These are phyloP conservation scores for Athalia circularis DNA, from an alignment of 2,888 invertebrate species.

Conservation along the genomic window DNA sequence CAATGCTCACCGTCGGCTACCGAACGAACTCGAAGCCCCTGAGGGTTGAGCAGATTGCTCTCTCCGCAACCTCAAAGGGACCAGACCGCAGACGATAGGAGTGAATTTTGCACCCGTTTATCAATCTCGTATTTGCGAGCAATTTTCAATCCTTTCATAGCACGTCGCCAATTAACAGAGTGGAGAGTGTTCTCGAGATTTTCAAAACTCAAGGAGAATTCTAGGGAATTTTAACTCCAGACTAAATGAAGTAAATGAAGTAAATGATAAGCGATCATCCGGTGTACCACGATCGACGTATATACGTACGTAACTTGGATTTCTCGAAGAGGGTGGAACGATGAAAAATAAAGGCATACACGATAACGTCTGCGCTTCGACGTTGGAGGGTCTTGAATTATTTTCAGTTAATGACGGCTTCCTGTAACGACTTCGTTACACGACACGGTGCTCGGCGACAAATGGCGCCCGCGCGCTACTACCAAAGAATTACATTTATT, in stretches of 20 bases:
- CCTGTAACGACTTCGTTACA: conserved; percentile 43
- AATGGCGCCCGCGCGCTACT: conserved; percentile 29
- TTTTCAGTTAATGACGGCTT: conserved; percentile 42
- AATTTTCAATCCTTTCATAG: neutral
- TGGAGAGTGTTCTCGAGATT: too few species aligned
- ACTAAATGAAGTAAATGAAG: too few species aligned
- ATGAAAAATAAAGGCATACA: conserved; percentile 7
- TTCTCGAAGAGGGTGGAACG: neutral
- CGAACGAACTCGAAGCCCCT: conserved; percentile 25
- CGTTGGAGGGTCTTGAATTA: conserved; percentile 21
- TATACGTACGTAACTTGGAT: too few species aligned
- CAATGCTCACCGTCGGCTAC: conserved; percentile 54
- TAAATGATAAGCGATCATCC: too few species aligned
- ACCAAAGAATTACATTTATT: conserved; percentile 24
- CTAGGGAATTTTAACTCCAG: too few species aligned
- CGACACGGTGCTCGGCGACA: conserved; percentile 38
- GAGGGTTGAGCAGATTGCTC: conserved; percentile 37
- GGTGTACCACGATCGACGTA: too few species aligned
- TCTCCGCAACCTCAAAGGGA: conserved; percentile 29
- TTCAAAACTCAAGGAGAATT: too few species aligned
- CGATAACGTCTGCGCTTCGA: conserved; percentile 41
- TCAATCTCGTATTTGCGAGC: neutral
- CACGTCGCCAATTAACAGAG: neutral
- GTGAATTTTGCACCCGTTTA: conserved; percentile 11
- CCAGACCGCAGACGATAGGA: conserved; percentile 2